These are phyloP conservation scores for Bothrops jararaca DNA, from an alignment of 2,113 vertebrate species.

Conservation along the genomic window DNA sequence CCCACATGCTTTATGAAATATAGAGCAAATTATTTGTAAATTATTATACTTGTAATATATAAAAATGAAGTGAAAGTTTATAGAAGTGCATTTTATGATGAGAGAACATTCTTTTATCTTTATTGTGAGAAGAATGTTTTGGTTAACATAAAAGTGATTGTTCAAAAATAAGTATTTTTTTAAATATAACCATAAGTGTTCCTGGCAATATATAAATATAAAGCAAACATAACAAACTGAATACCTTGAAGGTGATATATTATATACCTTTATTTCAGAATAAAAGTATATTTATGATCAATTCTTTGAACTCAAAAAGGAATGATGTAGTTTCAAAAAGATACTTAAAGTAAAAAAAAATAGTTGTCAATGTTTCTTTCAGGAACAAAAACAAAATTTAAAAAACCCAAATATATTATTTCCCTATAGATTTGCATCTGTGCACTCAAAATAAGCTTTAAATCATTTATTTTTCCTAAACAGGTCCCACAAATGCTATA, in stretches of 20 bases:
- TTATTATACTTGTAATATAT: background rate
- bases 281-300: background rate
- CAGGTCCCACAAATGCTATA: background rate
- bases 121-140: background rate
- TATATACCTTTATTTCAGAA: background rate
- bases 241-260: background rate
- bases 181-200: background rate
- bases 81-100: background rate
- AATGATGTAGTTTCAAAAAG: background rate
- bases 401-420: background rate
- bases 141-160: background rate
- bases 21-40: background rate
- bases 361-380: background rate
- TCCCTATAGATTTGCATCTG: background rate
- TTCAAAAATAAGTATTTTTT: background rate
- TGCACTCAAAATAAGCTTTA: background rate
- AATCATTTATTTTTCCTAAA: background rate
- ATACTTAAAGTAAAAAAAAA: background rate
- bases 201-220: background rate
- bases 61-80: background rate
- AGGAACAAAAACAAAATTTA: background rate
- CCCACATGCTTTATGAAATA: background rate
- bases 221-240: background rate
- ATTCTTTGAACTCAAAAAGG: background rate
- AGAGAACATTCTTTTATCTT: background rate